Conservation (phyloP, 1,140 invertebrate species). For the Calliopsis andreniformis region DNA sequence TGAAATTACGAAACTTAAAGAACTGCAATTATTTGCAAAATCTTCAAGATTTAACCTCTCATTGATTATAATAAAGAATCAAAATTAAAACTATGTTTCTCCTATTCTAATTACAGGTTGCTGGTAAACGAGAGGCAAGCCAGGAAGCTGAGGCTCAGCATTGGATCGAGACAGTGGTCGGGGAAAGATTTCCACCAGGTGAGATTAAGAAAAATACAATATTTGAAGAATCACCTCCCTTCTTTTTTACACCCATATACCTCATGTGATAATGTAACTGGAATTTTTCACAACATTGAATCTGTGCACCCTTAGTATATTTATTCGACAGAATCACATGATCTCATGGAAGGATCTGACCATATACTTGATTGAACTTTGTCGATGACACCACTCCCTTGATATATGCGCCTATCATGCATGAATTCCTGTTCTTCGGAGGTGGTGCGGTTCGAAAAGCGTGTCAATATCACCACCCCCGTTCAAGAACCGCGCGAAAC, state of each 20-base stretch:
- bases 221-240: too few relatives aligned
- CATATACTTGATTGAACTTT: not conserved
- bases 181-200: constrained; percentile 91
- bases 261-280: too few relatives aligned
- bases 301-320: too few relatives aligned
- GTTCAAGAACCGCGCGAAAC: constrained; percentile 47
- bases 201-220: constrained; percentile 67
- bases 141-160: constrained; percentile 93
- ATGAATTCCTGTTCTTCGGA: constrained; percentile 74
- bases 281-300: not conserved
- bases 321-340: not conserved
- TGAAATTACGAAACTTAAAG: too few relatives aligned
- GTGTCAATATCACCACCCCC: constrained; percentile 71
- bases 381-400: constrained; percentile 9
- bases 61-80: too few relatives aligned
- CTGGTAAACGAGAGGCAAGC: constrained; percentile 93
- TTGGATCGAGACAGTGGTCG: constrained; percentile 95
- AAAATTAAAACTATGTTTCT: constrained; percentile 22
- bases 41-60: too few relatives aligned
- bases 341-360: not conserved
- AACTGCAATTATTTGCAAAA: too few relatives aligned
- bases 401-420: not conserved
- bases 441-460: constrained; percentile 74
- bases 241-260: too few relatives aligned
- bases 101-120: constrained; percentile 84